Evolutionary conservation across 1,140 invertebrate species (phyloP), one percentile per base, ranked within the genome.

Genomic region (Chrysoperla carnea): DNA sequence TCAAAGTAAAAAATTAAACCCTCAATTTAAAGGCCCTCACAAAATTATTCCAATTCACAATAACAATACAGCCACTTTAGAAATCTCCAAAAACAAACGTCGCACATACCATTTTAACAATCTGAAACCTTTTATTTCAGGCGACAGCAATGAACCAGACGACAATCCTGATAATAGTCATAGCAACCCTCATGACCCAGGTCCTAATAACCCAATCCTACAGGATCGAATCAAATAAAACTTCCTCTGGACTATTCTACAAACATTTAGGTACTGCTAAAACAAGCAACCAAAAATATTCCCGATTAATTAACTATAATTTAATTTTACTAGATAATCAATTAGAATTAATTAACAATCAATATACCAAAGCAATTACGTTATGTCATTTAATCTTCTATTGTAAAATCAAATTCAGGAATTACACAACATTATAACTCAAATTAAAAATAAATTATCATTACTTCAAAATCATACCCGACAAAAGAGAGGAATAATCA

Each of bases 61-160:
- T 4, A 51, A 51, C 37, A 14, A 49, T 31, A 48, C 42, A 11
- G 35, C 47, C 1, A 42, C 44, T 36, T 9, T 49, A 36, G 23
- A 45, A 29, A 4, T 49, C 5, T 42, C 41, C n/a, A 39, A 37
- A 29, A 49, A 49, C 11, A 49, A 49, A 44, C 39, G 9, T 3
- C 33, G 14, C 6, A 42, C 37, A 8, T 52, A 52, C 45, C 46
- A 52, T 40, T 13, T 36, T 37, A 50, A 50, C 36, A 36, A 47
- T 40, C 23, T 51, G 36, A 50, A 47, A 39, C 46, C 48, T 37
- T 47, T 43, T 38, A 27, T 50, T 50, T 12, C 48, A 50, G 43
- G 12, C 31, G 31, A 11, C 2, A 35, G 4, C 6, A 6, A 11
- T 6, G 12, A 40, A 29, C 17, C 2, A 23, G 5, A 23, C 17